Conservation (phyloP, 2,113 vertebrate species). For the Hymenochirus boettgeri region DNA sequence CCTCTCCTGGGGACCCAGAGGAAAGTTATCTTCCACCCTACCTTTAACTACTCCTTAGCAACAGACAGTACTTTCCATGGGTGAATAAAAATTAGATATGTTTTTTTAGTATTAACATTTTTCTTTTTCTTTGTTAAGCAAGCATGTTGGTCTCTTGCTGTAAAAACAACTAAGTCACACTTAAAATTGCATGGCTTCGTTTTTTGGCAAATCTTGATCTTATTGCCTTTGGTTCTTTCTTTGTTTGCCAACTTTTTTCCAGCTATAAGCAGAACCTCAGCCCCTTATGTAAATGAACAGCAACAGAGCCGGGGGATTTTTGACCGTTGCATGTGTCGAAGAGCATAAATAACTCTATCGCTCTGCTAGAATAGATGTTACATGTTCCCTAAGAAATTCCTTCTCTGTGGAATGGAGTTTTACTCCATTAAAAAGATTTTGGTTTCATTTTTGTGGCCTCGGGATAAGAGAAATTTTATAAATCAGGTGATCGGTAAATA, state of each 20-base stretch:
- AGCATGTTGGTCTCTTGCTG: background rate
- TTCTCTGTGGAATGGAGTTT: background rate
- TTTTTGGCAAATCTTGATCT: constrained; percentile 1
- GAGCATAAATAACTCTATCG: background rate
- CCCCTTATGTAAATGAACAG: constrained; percentile 11
- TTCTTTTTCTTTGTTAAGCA: too few relatives aligned
- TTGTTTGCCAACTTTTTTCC: constrained; percentile 2
- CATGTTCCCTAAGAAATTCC: background rate
- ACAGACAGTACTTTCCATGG: too few relatives aligned
- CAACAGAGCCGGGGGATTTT: background rate
- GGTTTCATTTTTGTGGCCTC: background rate
- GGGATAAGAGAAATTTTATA: background rate
- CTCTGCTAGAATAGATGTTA: background rate
- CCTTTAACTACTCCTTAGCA: too few relatives aligned
- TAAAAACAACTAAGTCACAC: background rate
- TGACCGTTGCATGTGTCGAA: constrained; percentile 4
- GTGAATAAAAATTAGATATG: too few relatives aligned
- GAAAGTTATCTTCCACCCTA: too few relatives aligned
- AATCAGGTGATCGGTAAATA: background rate
- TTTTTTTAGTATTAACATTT: too few relatives aligned
- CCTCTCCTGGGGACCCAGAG: too few relatives aligned
- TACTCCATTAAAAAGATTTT: background rate
- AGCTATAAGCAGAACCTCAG: background rate
- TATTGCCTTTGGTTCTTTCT: constrained; percentile 12
- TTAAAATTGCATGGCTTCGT: background rate